Evolutionary conservation across 2,888 invertebrate genomes (phyloP).

Genomic region (Latrodectus elegans): DNA sequence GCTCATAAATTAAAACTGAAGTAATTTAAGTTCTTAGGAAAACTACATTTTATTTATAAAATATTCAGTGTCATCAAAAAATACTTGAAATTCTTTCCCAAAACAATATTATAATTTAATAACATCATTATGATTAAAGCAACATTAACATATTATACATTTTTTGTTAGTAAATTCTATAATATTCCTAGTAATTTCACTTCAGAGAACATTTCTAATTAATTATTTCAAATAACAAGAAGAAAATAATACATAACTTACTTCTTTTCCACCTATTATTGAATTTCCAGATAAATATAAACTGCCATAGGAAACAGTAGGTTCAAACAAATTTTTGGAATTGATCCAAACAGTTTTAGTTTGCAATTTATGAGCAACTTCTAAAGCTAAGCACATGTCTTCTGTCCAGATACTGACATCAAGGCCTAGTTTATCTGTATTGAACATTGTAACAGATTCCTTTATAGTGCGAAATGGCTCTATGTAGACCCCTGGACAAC

Average conservation of each 20-base stretch:
- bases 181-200: too few relatives aligned
- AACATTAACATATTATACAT: too few relatives aligned
- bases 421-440: conserved; percentile 78
- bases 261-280: conserved; percentile 77
- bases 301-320: conserved; percentile 77
- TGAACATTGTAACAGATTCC: conserved; percentile 79
- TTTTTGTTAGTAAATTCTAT: too few relatives aligned
- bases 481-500: conserved; percentile 76
- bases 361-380: conserved; percentile 77
- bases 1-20: too few relatives aligned
- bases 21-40: too few relatives aligned
- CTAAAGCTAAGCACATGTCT: conserved; percentile 78
- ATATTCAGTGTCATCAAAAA: too few relatives aligned
- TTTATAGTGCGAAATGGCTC: conserved; percentile 78
- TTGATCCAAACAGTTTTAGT: conserved; percentile 79
- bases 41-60: too few relatives aligned
- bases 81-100: too few relatives aligned
- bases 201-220: neutral
- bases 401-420: conserved; percentile 79
- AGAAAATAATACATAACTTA: conserved; percentile 12
- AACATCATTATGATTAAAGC: too few relatives aligned
- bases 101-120: too few relatives aligned
- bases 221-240: neutral
- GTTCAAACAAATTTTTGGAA: conserved; percentile 77
- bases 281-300: conserved; percentile 78